phyloP scores from a whole-genome alignment of 2,797 vertebrate genomes.

The Toxotes lorentzi region DNA sequence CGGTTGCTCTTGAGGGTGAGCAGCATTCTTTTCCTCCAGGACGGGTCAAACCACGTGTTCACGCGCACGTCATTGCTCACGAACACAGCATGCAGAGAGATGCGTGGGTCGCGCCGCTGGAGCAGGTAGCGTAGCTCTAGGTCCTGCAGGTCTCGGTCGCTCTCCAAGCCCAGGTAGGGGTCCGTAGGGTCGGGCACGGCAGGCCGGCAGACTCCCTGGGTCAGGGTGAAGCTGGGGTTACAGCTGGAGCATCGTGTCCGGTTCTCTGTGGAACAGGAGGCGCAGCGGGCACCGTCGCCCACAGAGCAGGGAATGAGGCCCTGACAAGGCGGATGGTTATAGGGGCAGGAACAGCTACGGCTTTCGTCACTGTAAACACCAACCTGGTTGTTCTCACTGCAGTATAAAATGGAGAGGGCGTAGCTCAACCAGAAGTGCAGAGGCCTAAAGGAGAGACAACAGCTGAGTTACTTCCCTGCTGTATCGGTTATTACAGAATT shows the following conservation, averaged over 20 bases:
- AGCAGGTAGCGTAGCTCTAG: constrained; percentile 92
- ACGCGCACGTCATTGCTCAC: constrained; percentile 97
- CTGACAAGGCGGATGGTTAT: constrained; percentile 89
- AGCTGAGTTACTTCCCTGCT: constrained; percentile 1
- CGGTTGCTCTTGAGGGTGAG: constrained; percentile 98
- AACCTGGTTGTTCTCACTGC: constrained; percentile 92
- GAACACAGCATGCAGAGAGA: constrained; percentile 92
- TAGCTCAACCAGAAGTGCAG: constrained; percentile 91
- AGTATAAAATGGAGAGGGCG: constrained; percentile 94
- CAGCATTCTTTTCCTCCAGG: constrained; percentile 96
- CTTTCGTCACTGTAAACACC: constrained; percentile 93
- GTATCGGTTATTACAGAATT: constrained; percentile 10
- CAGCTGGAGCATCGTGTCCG: constrained; percentile 93
- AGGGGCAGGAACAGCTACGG: constrained; percentile 91
- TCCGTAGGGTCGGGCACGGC: constrained; percentile 95
- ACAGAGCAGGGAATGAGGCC: constrained; percentile 88
- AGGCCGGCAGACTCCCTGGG: constrained; percentile 92
- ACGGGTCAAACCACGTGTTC: constrained; percentile 97
- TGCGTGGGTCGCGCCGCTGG: constrained; percentile 88
- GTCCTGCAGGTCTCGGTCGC: constrained; percentile 92
- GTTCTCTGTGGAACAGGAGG: constrained; percentile 91
- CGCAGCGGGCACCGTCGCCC: constrained; percentile 88
- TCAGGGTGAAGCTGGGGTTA: constrained; percentile 90
- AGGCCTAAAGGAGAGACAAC: constrained; percentile 81
- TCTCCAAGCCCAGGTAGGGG: constrained; percentile 95